Evolutionary conservation across 2,113 vertebrate genomes (phyloP).

Genomic region (Calcarius ornatus): DNA sequence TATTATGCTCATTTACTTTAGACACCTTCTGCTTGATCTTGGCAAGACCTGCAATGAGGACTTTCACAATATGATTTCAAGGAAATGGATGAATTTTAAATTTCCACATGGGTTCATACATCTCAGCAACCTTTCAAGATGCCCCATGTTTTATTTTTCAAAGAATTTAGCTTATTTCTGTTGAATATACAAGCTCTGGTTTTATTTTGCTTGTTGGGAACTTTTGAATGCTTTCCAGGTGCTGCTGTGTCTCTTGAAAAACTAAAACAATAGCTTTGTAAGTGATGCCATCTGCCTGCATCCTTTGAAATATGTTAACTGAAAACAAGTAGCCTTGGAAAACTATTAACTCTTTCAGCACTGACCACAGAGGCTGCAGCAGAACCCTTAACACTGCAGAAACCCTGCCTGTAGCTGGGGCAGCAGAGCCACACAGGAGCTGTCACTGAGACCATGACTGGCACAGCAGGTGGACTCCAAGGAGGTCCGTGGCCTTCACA

Average conservation of each 20-base stretch:
- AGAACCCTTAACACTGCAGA: background rate
- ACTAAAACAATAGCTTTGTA: background rate
- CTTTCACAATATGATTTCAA: background rate
- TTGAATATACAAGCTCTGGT: background rate
- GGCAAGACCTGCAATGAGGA: background rate
- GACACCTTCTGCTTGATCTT: background rate
- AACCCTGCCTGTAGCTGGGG: background rate
- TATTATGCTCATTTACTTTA: background rate
- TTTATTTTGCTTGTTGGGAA: background rate
- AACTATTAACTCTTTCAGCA: background rate
- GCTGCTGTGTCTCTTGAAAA: background rate
- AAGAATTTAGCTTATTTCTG: background rate
- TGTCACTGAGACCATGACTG: rapidly evolving
- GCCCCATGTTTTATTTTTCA: background rate
- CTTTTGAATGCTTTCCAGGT: background rate
- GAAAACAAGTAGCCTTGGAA: background rate
- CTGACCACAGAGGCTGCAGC: rapidly evolving
- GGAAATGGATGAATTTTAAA: background rate
- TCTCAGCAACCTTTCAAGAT: background rate
- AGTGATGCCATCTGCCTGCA: slow-evolving; percentile 27
- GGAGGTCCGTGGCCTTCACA: background rate
- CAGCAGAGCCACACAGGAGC: background rate
- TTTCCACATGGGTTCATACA: background rate
- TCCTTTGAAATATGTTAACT: background rate
- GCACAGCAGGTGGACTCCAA: background rate